Evolutionary conservation across 1,140 invertebrate species (phyloP).

Genomic region (Dolichoris vasculosae): DNA sequence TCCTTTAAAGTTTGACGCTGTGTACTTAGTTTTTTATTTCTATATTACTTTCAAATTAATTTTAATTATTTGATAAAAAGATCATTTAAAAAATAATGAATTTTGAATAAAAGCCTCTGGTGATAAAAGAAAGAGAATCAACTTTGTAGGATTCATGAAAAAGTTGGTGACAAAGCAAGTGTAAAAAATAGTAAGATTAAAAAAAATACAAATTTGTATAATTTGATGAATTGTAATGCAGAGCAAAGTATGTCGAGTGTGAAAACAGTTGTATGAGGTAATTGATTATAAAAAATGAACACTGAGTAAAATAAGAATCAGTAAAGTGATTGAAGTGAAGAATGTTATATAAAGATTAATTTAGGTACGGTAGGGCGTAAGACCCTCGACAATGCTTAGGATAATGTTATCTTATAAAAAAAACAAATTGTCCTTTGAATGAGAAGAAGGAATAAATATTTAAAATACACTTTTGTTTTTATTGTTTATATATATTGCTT

Average conservation of each 20-base stretch:
- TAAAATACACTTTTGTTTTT: slow-evolving; percentile 68
- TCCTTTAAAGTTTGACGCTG: slow-evolving; percentile 35
- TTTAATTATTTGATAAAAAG: slow-evolving; percentile 42
- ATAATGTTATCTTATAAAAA: slow-evolving; percentile 76
- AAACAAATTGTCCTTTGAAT: slow-evolving; percentile 75
- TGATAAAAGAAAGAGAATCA: slow-evolving; percentile 52
- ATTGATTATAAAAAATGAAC: slow-evolving; percentile 55
- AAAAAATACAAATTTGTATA: slow-evolving; percentile 53
- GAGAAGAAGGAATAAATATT: slow-evolving; percentile 75
- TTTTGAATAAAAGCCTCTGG: slow-evolving; percentile 52
- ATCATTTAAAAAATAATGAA: slow-evolving; percentile 36
- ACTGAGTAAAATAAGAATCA: slow-evolving; percentile 59
- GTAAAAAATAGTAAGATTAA: slow-evolving; percentile 51
- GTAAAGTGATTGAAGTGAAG: slow-evolving; percentile 66
- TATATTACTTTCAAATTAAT: slow-evolving; percentile 28
- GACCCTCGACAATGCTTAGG: slow-evolving; percentile 73
- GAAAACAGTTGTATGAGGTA: slow-evolving; percentile 49
- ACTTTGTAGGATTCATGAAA: slow-evolving; percentile 26
- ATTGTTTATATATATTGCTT: slow-evolving; percentile 15
- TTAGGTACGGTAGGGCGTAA: slow-evolving; percentile 71
- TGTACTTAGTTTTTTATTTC: slow-evolving; percentile 47
- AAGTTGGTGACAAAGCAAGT: slow-evolving; percentile 46
- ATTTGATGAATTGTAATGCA: slow-evolving; percentile 52
- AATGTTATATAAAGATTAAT: slow-evolving; percentile 75
- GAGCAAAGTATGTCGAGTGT: slow-evolving; percentile 50